Evolutionary conservation across 1,140 invertebrate species (phyloP), one percentile per base, ranked within the genome.

Genomic region (Apis dorsata): DNA sequence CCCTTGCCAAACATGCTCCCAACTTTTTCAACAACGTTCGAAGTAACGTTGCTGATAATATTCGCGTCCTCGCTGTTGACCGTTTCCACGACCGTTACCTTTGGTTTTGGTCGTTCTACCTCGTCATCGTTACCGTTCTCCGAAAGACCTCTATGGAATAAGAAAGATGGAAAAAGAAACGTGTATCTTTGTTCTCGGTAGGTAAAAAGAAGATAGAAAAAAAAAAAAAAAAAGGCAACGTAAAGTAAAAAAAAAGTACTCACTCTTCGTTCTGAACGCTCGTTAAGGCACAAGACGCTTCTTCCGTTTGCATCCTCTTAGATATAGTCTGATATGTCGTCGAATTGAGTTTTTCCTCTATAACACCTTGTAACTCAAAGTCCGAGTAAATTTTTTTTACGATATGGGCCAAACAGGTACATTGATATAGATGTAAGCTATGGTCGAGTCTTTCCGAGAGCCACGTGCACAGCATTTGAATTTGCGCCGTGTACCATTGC

Each of bases 341-440:
- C 68, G 97, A 98, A 94, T 99, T 99, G n/a, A 99, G 94, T 94
- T 98, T 98, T 92, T 99, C 98, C 91, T 99, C 99, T 93, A 98
- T 98, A 28, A 99, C 98, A 83, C 99, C 99, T 95, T 99, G 99
- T 76, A 99, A 95, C 94, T 99, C 99, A 94, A 99, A 99, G 93
- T 99, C 99, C 34, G 98, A 98, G 94, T 99, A 99, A 91, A 99
- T 96, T 97, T 99, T 99, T 97, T 99, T 99, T 73, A 99, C 96
- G 87, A 99, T 98, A 92, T 98, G 98, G 90, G 98, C 98, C 88
- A 99, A 96, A 94, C 98, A 99, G 83, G 98, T 98, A 91, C 99
- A 98, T 94, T 99, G 99, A 93, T 99, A 99, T 70, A 97, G 96
- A 95, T 99, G 99, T 78, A 99, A 95, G 80, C 98, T 98, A 90